These are phyloP conservation scores for Dendroctonus ponderosae DNA, from an alignment of 1,140 invertebrate genomes.

Conservation along the genomic window DNA sequence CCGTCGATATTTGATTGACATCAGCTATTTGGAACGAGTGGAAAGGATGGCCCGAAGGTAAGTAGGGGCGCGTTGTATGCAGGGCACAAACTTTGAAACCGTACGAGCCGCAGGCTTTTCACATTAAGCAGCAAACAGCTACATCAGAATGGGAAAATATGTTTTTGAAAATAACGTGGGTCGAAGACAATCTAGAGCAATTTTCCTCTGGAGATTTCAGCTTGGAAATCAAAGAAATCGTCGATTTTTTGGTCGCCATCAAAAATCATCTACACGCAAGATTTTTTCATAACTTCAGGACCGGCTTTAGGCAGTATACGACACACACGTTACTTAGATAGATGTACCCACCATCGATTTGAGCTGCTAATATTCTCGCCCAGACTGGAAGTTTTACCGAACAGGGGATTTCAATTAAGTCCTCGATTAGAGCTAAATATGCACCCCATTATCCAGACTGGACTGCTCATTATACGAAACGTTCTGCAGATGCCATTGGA, in stretches of 20 bases:
- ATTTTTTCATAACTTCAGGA: not conserved
- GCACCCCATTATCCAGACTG: slow-evolving; percentile 14
- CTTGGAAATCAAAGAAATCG: not conserved
- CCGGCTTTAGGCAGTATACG: not conserved
- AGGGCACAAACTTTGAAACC: slow-evolving; percentile 23
- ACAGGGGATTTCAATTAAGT: slow-evolving; percentile 18
- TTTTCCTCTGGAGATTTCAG: slow-evolving; percentile 3
- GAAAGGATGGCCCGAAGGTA: slow-evolving; percentile 7
- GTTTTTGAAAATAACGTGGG: slow-evolving; percentile 8
- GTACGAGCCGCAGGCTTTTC: slow-evolving; percentile 7
- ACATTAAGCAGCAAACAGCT: slow-evolving; percentile 27
- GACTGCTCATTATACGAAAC: slow-evolving; percentile 16
- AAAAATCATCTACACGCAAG: not conserved
- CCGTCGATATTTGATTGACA: slow-evolving; percentile 25
- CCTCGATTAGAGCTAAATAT: slow-evolving; percentile 25
- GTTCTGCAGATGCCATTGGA: slow-evolving; percentile 17
- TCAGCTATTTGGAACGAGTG: slow-evolving; percentile 5
- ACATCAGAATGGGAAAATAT: slow-evolving; percentile 22
- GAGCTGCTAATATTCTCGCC: not conserved
- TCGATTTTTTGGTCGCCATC: not conserved
- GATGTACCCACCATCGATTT: not conserved
- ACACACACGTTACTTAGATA: not conserved
- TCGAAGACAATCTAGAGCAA: slow-evolving; percentile 5
- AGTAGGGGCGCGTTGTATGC: slow-evolving; percentile 12
- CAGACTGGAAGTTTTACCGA: slow-evolving; percentile 5